phyloP scores from a whole-genome alignment of 2,797 vertebrate genomes.

The Sebastes kiyomatsui region DNA sequence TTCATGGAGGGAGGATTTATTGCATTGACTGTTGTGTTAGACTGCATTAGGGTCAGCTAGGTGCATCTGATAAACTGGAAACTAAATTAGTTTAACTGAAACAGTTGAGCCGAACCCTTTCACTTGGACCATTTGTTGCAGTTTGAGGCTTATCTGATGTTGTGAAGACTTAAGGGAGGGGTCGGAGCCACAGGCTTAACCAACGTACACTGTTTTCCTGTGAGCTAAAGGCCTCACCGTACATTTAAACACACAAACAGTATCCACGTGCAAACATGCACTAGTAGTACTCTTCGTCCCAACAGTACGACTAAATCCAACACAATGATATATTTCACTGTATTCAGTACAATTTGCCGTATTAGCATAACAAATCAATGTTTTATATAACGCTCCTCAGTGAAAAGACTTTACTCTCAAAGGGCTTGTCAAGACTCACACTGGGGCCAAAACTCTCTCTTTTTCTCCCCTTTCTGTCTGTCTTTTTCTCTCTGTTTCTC shows the following conservation, averaged over 20 bases:
- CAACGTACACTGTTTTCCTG: constrained; percentile 54
- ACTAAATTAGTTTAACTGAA: neutral
- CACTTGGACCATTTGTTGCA: neutral
- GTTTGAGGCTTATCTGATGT: constrained; percentile 52
- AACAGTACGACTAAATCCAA: neutral
- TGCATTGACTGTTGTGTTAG: neutral
- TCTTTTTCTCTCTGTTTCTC: constrained; percentile 26
- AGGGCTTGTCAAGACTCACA: constrained; percentile 58
- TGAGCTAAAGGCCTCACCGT: constrained; percentile 30
- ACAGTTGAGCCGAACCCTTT: neutral
- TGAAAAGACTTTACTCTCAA: constrained; percentile 42
- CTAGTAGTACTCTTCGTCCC: neutral
- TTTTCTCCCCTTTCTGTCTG: constrained; percentile 27
- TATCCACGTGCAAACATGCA: neutral
- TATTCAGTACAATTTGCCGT: constrained; percentile 15
- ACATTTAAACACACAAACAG: constrained; percentile 22
- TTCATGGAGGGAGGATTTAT: neutral
- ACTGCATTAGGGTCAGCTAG: neutral
- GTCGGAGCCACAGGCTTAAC: constrained; percentile 21
- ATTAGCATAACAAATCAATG: constrained; percentile 53
- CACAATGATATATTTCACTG: constrained; percentile 19
- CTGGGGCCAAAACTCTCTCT: constrained; percentile 32
- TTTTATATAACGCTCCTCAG: constrained; percentile 28
- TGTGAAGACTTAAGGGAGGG: constrained; percentile 52
- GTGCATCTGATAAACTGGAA: neutral